Conservation (phyloP, 2,113 vertebrate genomes). For the Nanorana parkeri region DNA sequence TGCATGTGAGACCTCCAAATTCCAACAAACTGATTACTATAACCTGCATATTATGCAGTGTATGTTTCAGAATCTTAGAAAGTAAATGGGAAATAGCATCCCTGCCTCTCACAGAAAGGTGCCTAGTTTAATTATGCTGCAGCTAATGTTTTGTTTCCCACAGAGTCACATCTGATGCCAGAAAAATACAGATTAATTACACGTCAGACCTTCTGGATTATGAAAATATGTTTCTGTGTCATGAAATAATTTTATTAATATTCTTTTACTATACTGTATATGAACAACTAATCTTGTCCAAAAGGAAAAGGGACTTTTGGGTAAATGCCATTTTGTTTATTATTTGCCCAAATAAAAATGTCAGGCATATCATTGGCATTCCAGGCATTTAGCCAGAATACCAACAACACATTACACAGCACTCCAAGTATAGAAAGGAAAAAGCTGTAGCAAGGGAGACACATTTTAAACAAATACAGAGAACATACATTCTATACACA, state of each 20-base stretch:
- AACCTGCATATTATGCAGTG: neutral
- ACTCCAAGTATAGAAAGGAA: too few relatives aligned
- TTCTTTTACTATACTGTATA: too few relatives aligned
- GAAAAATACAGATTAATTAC: conserved; percentile 30
- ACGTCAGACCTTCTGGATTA: conserved; percentile 6
- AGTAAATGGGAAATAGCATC: conserved; percentile 1
- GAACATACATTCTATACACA: too few relatives aligned
- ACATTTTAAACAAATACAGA: too few relatives aligned
- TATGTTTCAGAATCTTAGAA: neutral
- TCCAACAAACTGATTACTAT: too few relatives aligned
- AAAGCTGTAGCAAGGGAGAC: too few relatives aligned
- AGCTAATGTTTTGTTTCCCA: conserved; percentile 24
- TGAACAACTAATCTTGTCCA: too few relatives aligned
- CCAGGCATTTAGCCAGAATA: too few relatives aligned
- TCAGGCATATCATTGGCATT: too few relatives aligned
- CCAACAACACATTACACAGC: too few relatives aligned
- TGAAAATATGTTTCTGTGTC: neutral
- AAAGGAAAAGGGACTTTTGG: neutral
- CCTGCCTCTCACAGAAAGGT: conserved; percentile 13
- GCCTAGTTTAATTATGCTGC: conserved; percentile 19
- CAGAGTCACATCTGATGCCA: conserved; percentile 15
- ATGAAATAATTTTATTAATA: neutral
- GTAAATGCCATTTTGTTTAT: neutral
- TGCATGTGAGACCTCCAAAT: too few relatives aligned
- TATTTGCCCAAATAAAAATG: neutral